Evolutionary conservation across 2,113 vertebrate genomes (phyloP), one percentile per base, ranked within the genome.

Genomic region (Fukomys damarensis): DNA sequence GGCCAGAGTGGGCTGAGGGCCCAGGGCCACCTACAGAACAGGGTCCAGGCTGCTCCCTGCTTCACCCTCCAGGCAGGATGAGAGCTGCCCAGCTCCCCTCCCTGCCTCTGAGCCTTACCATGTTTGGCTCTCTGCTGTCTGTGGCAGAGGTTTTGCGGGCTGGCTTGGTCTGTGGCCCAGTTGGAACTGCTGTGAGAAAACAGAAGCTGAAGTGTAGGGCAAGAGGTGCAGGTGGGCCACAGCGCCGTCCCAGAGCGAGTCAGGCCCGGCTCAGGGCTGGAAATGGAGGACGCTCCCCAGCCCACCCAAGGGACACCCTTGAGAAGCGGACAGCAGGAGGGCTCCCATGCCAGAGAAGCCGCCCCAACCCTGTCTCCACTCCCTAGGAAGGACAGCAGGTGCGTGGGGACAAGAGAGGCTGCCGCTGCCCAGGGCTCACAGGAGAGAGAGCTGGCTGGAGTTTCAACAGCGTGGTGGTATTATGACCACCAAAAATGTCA

Each of bases 101-200:
- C 2, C 19, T 13, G 46, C 14, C n/a, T 35, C 30, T 0, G 5
- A 22, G 26, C 17, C 91, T 2, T 98, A 99, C 99, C 98, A 30
- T 56, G 14, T 49, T 92, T 0, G 79, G n/a, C 0, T 99, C 98
- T 5, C 91, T 30, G 0, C 63, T 94, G 16, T 99, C 98, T 0
- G 85, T 96, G 0, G 93, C 61, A 0, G 98, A 98, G 88, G 92
- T 98, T 93, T 87, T 98, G 46, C 3, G 81, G 84, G 41, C 85
- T 28, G 94, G 41, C 96, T 87, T 98, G 89, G 61, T 97, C 95
- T 92, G 97, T 56, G 97, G 92, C 63, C 93, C 89, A n/a, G 98
- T 97, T 56, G 98, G 92, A 97, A 99, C 99, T 84, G 98, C 98
- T 98, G 85, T 12, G 74, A 97, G 86, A 96, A 95, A 97, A 97